Percentiles rank a stretch among this genome's conserved stretches.
These are phyloP conservation scores for Poeciliopsis turrubarensis DNA, from an alignment of 2,113 vertebrate genomes.

Conservation along the genomic window DNA sequence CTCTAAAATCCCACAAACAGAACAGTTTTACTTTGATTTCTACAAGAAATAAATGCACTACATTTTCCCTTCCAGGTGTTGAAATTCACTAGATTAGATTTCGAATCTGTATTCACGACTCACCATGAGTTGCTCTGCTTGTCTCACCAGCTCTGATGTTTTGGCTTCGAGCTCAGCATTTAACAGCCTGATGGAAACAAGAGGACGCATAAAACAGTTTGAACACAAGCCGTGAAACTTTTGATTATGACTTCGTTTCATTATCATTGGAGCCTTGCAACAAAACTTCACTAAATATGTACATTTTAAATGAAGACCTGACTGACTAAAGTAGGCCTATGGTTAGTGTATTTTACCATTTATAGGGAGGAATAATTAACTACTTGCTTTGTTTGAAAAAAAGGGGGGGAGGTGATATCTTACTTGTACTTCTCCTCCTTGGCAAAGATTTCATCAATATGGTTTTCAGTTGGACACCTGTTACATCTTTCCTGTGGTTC, in stretches of 20 bases:
- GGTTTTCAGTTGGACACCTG: constrained; percentile 44
- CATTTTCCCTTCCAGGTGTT: background rate
- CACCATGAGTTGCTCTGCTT: constrained; percentile 92
- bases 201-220: background rate
- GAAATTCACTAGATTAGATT: background rate
- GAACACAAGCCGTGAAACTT: background rate
- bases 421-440: constrained; percentile 90
- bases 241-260: no score
- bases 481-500: constrained; percentile 46
- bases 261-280: no score
- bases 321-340: no score
- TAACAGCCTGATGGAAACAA: constrained; percentile 76
- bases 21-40: background rate
- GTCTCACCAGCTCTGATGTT: constrained; percentile 86
- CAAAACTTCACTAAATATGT: no score
- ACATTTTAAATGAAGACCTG: no score
- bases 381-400: no score
- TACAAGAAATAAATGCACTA: background rate
- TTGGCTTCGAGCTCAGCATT: constrained; percentile 95
- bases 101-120: constrained; percentile 43
- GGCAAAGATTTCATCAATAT: constrained; percentile 74
- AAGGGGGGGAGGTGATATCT: background rate
- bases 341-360: no score
- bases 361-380: no score
- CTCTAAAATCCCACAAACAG: constrained; percentile 71